Evolutionary conservation across 2,113 vertebrate genomes (phyloP).

Genomic region (Phylloscopus trochilus): DNA sequence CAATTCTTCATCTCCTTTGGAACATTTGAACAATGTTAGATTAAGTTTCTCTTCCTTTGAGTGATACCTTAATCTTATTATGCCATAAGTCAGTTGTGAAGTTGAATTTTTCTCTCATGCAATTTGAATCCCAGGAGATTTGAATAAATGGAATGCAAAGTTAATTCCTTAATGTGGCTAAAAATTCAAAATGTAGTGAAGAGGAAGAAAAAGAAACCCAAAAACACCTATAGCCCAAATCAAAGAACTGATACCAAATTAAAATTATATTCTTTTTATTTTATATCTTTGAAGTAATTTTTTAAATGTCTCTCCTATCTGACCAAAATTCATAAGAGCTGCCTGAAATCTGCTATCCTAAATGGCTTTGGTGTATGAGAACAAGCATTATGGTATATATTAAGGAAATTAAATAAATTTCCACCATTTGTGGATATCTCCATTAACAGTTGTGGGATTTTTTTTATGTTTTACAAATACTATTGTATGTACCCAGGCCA

Average conservation of each 20-base stretch:
- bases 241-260: neutral
- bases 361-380: neutral
- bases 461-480: neutral
- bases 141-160: neutral
- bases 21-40: neutral
- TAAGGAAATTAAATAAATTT: neutral
- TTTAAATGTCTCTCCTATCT: neutral
- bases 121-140: neutral
- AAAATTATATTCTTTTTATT: neutral
- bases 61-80: neutral
- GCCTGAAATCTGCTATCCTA: neutral
- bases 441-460: neutral
- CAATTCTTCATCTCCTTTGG: neutral
- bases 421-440: neutral
- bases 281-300: neutral
- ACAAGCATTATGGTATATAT: neutral
- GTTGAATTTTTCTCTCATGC: neutral
- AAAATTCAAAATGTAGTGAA: neutral
- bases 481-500: neutral
- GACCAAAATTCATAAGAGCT: neutral
- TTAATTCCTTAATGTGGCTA: neutral
- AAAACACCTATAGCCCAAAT: neutral
- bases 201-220: neutral
- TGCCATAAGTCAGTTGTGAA: neutral
- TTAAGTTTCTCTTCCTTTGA: neutral